Evolutionary conservation across 2,888 invertebrate genomes (phyloP).

Genomic region (Drosophila stalkeri): DNA sequence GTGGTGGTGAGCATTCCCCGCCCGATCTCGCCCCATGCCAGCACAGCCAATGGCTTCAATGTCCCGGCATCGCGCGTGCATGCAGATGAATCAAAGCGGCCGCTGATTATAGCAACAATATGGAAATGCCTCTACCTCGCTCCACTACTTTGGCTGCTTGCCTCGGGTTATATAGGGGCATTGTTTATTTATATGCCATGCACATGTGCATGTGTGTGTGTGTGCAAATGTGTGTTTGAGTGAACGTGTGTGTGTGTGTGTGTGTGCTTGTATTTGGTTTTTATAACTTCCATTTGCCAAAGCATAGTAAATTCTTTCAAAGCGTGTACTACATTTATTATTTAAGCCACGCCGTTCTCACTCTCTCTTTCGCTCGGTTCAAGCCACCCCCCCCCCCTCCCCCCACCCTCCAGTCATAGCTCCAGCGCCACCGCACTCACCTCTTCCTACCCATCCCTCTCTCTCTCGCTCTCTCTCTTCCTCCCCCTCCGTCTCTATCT

Average conservation of each 20-base stretch:
- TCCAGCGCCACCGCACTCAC: too few species aligned
- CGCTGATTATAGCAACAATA: constrained; percentile 79
- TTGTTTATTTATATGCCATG: constrained; percentile 72
- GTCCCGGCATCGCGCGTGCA: constrained; percentile 58
- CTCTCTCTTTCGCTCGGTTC: constrained; percentile 12
- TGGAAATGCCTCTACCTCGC: constrained; percentile 68
- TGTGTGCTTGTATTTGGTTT: constrained; percentile 58
- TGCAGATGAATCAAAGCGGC: constrained; percentile 78
- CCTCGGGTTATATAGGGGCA: constrained; percentile 65
- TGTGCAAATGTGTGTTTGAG: constrained; percentile 10
- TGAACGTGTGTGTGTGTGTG: not conserved
- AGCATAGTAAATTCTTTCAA: constrained; percentile 78
- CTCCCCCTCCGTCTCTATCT: too few species aligned
- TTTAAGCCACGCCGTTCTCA: constrained; percentile 68
- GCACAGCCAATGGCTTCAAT: constrained; percentile 22
- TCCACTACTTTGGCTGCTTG: constrained; percentile 16
- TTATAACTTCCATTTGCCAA: constrained; percentile 77
- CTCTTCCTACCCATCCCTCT: not conserved
- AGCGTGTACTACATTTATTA: constrained; percentile 77
- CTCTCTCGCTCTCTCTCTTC: not conserved
- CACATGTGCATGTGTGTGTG: constrained; percentile 36
- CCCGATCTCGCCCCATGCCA: constrained; percentile 3
- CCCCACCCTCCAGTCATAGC: too few species aligned
- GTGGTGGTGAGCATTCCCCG: constrained; percentile 16
- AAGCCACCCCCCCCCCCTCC: not conserved